A percentile compares a stretch with the other conserved stretches of the same genome.
These are phyloP conservation scores for Ceratothoa steindachneri DNA, from an alignment of 2,888 invertebrate genomes.

Conservation along the genomic window DNA sequence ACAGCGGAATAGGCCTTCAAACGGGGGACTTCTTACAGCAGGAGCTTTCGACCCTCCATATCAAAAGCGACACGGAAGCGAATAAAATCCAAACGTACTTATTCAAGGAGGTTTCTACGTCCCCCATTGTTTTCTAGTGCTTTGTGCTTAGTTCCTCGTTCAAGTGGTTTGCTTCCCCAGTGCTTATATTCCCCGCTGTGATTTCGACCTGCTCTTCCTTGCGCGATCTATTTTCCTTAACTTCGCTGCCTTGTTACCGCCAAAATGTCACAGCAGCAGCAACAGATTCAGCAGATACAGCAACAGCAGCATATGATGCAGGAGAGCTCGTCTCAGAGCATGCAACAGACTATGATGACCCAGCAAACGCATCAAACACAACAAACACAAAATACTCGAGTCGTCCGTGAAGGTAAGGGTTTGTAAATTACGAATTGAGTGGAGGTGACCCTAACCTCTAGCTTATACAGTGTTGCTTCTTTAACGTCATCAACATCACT, in stretches of 20 bases:
- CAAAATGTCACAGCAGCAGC: slow-evolving; percentile 46
- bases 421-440: too few species aligned
- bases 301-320: slow-evolving; percentile 40
- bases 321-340: slow-evolving; percentile 53
- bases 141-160: background rate
- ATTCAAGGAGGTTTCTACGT: background rate
- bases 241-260: too few species aligned
- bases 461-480: too few species aligned
- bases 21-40: background rate
- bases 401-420: slow-evolving; percentile 45
- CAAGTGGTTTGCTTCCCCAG: background rate
- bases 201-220: background rate
- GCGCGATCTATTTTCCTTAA: too few species aligned
- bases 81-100: too few species aligned
- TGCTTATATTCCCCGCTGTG: too few species aligned
- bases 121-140: background rate
- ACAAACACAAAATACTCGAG: slow-evolving; percentile 50
- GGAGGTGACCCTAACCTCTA: too few species aligned
- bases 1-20: background rate
- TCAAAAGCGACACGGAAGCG: too few species aligned
- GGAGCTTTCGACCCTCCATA: background rate
- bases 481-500: too few species aligned
- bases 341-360: slow-evolving; percentile 57
- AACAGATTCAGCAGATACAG: slow-evolving; percentile 48
- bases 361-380: slow-evolving; percentile 54